Evolutionary conservation across 2,888 invertebrate species (phyloP), one percentile per base, ranked within the genome.

Genomic region (Empis livida): DNA sequence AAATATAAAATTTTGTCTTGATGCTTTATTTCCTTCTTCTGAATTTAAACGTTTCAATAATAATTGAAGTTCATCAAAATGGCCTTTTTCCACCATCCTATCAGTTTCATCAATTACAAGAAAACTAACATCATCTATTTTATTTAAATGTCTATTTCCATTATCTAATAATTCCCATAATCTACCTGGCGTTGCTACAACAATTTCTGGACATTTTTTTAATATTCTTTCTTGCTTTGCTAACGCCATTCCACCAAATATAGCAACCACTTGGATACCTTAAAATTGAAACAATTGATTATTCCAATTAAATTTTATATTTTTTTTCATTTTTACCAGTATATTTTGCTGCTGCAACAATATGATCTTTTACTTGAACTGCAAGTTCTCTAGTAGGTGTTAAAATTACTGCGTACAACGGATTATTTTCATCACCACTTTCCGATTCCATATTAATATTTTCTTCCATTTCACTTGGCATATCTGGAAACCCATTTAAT

Each of bases 71-170:
- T 99, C 97, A 54, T 88, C 83, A 65, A 97, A 99, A 65, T 99
- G 97, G 0, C 93, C 93, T 55, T 82, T 83, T 64, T 99, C 97
- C 14, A 97, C 73, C 97, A 99, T 97, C 50, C 99, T 78, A 68
- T 99, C 99, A 0, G 97, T 96, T 73, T 99, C 99, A 67, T 99
- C 99, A 55, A 97, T 89, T 0, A 92, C 95, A 52, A 99, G 71
- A 67, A 82, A 91, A 61, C 91, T 92, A 42, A 89, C 78, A 44
- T 78, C 72, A 51, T 80, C 71, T 14, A 91, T 63, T 62, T 86
- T 81, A 51, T 76, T 78, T 30, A 91, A 70, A 71, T 90, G 89
- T 8, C 74, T 68, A 61, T 89, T 82, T 1, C 86, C 91, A 61
- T 83, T 78, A 51, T 80, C 74, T 39, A 93, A 75, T 13, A 99